These are phyloP conservation scores for Steinernema carpocapsae DNA, from an alignment of 2,888 invertebrate genomes.

Conservation along the genomic window DNA sequence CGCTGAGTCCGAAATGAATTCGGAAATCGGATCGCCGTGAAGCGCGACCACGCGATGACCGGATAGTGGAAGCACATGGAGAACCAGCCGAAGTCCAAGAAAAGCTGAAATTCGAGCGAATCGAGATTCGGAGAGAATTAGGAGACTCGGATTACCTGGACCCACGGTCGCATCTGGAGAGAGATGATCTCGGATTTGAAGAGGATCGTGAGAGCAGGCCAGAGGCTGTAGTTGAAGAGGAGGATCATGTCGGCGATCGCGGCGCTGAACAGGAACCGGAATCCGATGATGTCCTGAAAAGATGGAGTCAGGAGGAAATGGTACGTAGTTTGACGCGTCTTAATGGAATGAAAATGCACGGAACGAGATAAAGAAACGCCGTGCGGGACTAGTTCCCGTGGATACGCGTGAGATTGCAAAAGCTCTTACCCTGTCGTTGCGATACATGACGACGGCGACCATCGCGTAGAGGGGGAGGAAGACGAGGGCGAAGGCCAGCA, in stretches of 20 bases:
- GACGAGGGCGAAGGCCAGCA: slow-evolving; percentile 53
- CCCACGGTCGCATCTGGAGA: slow-evolving; percentile 54
- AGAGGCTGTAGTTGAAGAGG: slow-evolving; percentile 62
- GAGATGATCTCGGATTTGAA: slow-evolving; percentile 61
- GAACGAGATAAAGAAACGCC: too few species aligned
- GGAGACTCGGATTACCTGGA: slow-evolving; percentile 51
- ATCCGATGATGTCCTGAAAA: slow-evolving; percentile 63
- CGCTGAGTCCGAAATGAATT: slow-evolving; percentile 56
- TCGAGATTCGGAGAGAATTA: neutral
- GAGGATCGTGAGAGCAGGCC: slow-evolving; percentile 64
- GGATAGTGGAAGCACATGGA: slow-evolving; percentile 49
- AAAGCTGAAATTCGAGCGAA: slow-evolving; percentile 8
- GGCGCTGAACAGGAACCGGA: slow-evolving; percentile 62
- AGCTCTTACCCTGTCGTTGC: slow-evolving; percentile 55
- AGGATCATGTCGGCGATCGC: slow-evolving; percentile 59
- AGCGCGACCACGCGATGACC: slow-evolving; percentile 63
- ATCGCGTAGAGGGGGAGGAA: slow-evolving; percentile 58
- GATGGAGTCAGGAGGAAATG: too few species aligned
- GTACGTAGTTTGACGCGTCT: neutral
- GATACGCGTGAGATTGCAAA: neutral
- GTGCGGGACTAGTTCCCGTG: too few species aligned
- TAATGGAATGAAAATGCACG: too few species aligned
- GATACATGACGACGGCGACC: slow-evolving; percentile 59
- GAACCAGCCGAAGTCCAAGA: slow-evolving; percentile 18
- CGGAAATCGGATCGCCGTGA: slow-evolving; percentile 61